Evolutionary conservation across 2,113 vertebrate species (phyloP).

Genomic region (Sceloporus tristichus): DNA sequence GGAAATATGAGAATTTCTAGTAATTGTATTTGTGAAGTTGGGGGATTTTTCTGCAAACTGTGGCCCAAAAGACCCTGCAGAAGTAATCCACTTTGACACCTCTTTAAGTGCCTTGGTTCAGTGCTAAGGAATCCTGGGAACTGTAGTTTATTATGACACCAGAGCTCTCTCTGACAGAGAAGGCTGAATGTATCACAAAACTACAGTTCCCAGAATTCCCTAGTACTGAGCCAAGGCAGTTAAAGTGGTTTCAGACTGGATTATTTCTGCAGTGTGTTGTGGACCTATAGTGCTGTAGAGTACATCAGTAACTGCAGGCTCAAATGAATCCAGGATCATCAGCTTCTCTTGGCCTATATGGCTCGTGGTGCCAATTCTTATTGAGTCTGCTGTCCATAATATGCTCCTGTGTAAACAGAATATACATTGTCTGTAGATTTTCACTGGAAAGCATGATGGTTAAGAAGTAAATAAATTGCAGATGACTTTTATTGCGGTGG

Average conservation of each 20-base stretch:
- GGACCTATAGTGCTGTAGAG: background rate
- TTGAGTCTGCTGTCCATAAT: background rate
- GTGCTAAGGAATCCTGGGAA: no score
- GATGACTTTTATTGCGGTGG: fast-evolving
- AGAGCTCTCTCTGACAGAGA: no score
- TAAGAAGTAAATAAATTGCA: conserved; percentile 4
- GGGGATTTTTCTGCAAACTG: background rate
- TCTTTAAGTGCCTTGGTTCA: no score
- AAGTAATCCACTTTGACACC: no score
- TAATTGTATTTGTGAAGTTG: conserved; percentile 38
- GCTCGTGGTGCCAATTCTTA: background rate
- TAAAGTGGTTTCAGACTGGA: no score
- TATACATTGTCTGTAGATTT: conserved; percentile 36
- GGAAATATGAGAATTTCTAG: background rate
- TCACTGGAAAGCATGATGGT: conserved; percentile 41
- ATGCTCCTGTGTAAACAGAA: background rate
- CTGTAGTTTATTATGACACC: no score
- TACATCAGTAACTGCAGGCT: background rate
- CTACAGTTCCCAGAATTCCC: no score
- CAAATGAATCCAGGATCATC: background rate
- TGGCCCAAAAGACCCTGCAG: no score
- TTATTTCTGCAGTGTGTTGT: no score
- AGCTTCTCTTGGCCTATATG: background rate
- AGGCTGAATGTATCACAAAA: no score
- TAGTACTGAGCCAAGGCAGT: no score